These are phyloP conservation scores for Strigamia maritima DNA, from an alignment of 2,888 invertebrate species.

Conservation along the genomic window DNA sequence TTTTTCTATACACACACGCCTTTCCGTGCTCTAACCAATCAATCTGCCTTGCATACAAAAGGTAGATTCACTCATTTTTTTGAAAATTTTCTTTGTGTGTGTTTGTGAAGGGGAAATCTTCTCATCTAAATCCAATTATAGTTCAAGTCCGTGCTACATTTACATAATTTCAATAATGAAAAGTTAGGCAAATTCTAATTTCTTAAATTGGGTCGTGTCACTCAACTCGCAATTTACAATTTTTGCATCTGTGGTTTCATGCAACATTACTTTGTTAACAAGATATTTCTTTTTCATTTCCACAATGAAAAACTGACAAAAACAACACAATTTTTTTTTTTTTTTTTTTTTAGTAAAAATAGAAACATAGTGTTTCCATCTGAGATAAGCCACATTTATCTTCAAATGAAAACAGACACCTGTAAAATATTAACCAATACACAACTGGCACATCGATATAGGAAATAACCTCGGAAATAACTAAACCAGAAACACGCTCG, in stretches of 20 bases:
- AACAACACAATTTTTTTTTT: too few relatives aligned
- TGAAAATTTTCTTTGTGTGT: neutral
- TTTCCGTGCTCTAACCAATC: neutral
- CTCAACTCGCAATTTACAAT: neutral
- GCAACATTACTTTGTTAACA: neutral
- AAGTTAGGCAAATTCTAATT: neutral
- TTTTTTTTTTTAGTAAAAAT: too few relatives aligned
- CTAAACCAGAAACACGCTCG: too few relatives aligned
- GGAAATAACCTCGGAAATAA: too few relatives aligned
- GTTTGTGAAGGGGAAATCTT: neutral
- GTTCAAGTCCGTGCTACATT: conserved; percentile 20
- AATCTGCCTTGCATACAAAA: conserved; percentile 8
- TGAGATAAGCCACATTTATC: too few relatives aligned
- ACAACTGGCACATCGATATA: too few relatives aligned
- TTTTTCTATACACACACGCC: neutral
- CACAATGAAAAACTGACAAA: neutral
- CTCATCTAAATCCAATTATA: conserved; percentile 10
- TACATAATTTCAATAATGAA: conserved; percentile 6
- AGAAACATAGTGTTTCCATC: too few relatives aligned
- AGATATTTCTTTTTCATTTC: neutral
- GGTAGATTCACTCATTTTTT: neutral
- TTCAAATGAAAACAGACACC: too few relatives aligned
- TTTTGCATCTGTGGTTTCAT: neutral
- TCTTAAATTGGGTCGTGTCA: neutral
- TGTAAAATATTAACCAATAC: too few relatives aligned